Conservation (phyloP, 2,888 invertebrate genomes). For the Macropis europaea region DNA sequence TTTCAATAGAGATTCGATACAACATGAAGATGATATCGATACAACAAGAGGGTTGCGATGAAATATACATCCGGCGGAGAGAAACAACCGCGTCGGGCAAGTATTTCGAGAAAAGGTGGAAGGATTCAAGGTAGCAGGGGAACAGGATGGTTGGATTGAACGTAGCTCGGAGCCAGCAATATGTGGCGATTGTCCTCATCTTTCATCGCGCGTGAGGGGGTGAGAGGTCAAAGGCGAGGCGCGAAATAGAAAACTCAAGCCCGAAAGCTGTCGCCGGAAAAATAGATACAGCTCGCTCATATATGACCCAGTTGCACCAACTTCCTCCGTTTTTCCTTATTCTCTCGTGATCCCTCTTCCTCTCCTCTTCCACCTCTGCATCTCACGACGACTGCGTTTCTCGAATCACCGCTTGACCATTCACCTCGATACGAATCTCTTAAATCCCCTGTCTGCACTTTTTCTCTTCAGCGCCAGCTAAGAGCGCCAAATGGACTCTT, state of each 20-base stretch:
- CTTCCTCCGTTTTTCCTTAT: constrained; percentile 34
- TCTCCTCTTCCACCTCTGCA: neutral
- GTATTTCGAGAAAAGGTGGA: neutral
- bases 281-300: constrained; percentile 56
- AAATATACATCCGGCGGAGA: no score
- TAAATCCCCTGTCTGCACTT: neutral
- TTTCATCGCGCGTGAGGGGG: constrained; percentile 50
- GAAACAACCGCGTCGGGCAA: no score
- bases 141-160: constrained; percentile 27
- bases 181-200: constrained; percentile 64
- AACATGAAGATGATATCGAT: no score
- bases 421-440: constrained; percentile 15
- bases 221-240: constrained; percentile 44
- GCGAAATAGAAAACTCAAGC: constrained; percentile 55
- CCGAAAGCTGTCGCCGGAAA: constrained; percentile 61
- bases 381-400: constrained; percentile 17
- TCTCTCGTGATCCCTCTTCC: neutral
- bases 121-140: constrained; percentile 11
- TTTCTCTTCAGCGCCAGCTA: no score
- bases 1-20: no score
- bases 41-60: no score
- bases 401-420: constrained; percentile 36
- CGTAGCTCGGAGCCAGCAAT: constrained; percentile 42
- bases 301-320: constrained; percentile 39
- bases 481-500: no score